Evolutionary conservation across 2,113 vertebrate genomes (phyloP), one percentile per base, ranked within the genome.

Genomic region (Catharus minimus): DNA sequence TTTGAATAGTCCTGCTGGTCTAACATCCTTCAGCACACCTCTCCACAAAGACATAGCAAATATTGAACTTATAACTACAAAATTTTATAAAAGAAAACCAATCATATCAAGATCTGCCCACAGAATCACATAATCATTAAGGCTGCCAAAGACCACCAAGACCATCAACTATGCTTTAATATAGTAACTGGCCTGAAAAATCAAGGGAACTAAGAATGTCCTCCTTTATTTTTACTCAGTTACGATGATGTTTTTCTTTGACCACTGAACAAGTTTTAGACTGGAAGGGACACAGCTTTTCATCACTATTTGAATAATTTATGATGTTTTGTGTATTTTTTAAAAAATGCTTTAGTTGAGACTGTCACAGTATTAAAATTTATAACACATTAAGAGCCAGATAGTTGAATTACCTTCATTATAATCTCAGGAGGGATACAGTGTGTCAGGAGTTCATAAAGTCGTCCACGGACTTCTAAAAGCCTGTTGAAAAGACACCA

Each of bases 361-460:
- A 87, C 58, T 36, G 11, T 36, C 49, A 62, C 6, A 24, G 13
- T 2, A 1, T 50, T 77, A 49, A 27, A 46, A 53, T 65, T 64
- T 64, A 1, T n/a, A 65, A 52, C 4, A 67, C 7, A n/a, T 43
- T 19, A 90, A 36, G 32, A 89, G 13, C 28, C 58, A 39, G 53
- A 44, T 7, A 86, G 49, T 7, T 46, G 27, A 49, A 46, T 94
- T 97, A 99, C 99, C 99, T 99, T 99, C 98, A 99, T 99, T 94
- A 99, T 99, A 73, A 99, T 96, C 43, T 99, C 99, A 81, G 99
- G 97, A 85, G 99, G 99, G 96, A 99, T 99, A 95, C 99, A 99
- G 92, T 99, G 99, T 68, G 99, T 99, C 85, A 99, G 95, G 71
- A 99, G 98, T 61, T 99, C 99, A 85, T 99, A 99, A 52, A 99